Conservation (phyloP, 2,797 vertebrate genomes). For the Cossypha dichroa region DNA sequence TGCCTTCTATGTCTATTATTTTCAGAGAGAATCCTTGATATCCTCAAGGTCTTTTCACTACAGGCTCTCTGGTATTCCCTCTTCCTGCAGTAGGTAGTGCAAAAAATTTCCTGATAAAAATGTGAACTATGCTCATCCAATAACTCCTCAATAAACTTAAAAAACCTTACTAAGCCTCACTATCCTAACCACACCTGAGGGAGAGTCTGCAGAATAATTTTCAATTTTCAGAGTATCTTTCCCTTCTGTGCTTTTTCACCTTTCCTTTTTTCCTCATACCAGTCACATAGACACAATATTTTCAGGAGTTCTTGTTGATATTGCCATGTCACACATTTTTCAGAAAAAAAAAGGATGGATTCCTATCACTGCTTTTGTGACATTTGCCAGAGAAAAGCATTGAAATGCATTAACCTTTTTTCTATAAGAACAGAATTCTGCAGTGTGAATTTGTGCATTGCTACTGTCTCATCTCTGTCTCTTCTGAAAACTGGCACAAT, state of each 20-base stretch:
- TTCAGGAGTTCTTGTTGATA: background rate
- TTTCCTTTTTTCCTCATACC: background rate
- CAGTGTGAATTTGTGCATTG: background rate
- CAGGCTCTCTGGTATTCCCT: background rate
- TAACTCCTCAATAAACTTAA: background rate
- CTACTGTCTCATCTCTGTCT: background rate
- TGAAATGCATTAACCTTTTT: background rate
- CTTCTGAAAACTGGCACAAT: background rate
- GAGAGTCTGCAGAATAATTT: background rate
- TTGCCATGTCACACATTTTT: background rate
- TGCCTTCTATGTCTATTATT: background rate
- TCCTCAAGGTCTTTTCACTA: background rate
- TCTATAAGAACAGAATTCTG: background rate
- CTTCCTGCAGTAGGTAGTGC: background rate
- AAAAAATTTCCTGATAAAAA: background rate
- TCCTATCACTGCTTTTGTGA: background rate
- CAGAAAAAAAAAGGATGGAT: background rate
- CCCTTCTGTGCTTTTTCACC: background rate
- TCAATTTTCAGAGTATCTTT: background rate
- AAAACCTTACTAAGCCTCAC: background rate
- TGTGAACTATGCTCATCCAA: background rate
- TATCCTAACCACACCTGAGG: background rate
- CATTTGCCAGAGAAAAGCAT: background rate
- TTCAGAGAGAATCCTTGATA: background rate
- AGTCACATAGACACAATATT: accelerated